A percentile compares a stretch with the other conserved stretches of the same genome.
Evolutionary conservation across 2,888 invertebrate genomes (phyloP).

Genomic region (Loripinus fragilis): DNA sequence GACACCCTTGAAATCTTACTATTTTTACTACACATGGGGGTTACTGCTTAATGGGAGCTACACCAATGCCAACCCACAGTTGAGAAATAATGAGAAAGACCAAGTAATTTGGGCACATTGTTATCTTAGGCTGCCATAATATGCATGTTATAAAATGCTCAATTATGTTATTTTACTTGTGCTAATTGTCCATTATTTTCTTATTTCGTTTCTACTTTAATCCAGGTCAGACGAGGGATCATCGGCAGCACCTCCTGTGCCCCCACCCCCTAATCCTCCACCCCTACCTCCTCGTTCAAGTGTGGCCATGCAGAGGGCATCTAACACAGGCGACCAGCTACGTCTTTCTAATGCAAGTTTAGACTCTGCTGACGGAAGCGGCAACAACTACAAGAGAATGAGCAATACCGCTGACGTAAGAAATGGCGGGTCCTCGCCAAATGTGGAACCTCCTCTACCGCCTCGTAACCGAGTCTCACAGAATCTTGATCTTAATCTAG

Average conservation of each 20-base stretch:
- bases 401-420: neutral
- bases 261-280: constrained; percentile 52
- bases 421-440: constrained; percentile 6
- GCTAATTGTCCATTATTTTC: no score
- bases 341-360: constrained; percentile 1
- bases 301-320: constrained; percentile 45
- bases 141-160: no score
- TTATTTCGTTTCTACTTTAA: neutral
- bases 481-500: constrained; percentile 68
- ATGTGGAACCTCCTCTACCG: constrained; percentile 69
- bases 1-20: no score
- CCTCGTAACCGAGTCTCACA: constrained; percentile 69
- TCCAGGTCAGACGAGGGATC: constrained; percentile 27
- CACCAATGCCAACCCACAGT: no score
- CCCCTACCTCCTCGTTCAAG: constrained; percentile 69
- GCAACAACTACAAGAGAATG: neutral
- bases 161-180: no score
- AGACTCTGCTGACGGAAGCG: neutral
- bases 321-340: constrained; percentile 39
- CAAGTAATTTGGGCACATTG: no score
- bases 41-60: no score
- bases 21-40: no score
- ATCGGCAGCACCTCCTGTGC: constrained; percentile 19
- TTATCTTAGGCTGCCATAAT: no score
- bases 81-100: no score